Base-by-base conservation (phyloP, 2,888 invertebrate genomes). In the Chirona hameri region DNA sequence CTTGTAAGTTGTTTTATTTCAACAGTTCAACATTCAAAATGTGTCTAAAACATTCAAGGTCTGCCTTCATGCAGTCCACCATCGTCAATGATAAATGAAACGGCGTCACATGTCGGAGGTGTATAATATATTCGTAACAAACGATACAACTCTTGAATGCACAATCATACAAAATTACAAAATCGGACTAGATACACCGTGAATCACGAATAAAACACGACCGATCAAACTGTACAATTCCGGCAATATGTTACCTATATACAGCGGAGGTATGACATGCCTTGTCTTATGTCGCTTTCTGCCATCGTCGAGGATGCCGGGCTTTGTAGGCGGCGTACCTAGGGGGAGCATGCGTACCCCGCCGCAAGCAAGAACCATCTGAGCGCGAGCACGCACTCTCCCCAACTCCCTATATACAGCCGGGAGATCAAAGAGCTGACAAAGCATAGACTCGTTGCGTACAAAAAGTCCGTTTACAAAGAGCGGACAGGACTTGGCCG, bases 111-210 rank as follows among this genome's bases (percentile, higher is more conserved):
- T 52, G 52, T 52, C 52, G 46, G 24, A 39, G 46, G 76, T 76
- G 76, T 76, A 52, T 52, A 76, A 76, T 76, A 46, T 76, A 76
- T 76, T 76, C 39, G 76, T 76, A 76, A 76, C 76, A 76, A 76
- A 76, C 76, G 76, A 76, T 76, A 76, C 76, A 39, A 72, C 76
- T 76, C 76, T 76, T 76, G 72, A 72, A 72, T 72, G 76, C 76
- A 76, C 76, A 76, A 39, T 76, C 46, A 76, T 76, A 76, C 76
- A 76, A 76, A 76, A 76, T 76, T 76, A 76, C 76, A 76, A 76
- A 76, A 76, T 76, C 76, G 76, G 76, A 76, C 76, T 76, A 76
- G 76, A 76, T 76, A 76, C 76, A 76, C 46, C 39, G 76, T 46
- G 46, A 76, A 76, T 46, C 76, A 76, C 76, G 76, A 76, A 76